Percentiles rank a stretch among this genome's conserved stretches.
phyloP scores from a whole-genome alignment of 2,797 vertebrate genomes.

The Dicrostonyx torquatus region DNA sequence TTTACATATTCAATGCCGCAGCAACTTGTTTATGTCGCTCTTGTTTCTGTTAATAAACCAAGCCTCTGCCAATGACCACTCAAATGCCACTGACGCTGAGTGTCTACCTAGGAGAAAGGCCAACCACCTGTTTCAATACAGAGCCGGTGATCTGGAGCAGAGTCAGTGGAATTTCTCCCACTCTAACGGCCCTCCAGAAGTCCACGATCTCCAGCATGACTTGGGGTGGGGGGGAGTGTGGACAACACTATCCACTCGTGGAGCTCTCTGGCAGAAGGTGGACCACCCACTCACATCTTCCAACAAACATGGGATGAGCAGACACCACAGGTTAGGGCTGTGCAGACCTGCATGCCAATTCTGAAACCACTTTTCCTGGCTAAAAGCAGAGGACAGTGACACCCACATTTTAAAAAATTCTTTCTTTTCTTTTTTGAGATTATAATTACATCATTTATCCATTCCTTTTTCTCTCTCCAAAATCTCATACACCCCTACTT shows the following conservation, averaged over 20 bases:
- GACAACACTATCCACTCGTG: not conserved
- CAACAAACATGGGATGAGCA: not conserved
- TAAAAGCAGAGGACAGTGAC: not conserved
- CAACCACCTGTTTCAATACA: constrained; percentile 14
- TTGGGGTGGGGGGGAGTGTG: not conserved
- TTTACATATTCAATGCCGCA: not conserved
- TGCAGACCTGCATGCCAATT: not conserved
- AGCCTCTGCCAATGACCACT: constrained; percentile 47
- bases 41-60: constrained; percentile 63
- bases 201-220: not conserved
- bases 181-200: not conserved
- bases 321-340: not conserved
- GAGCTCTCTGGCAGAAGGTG: not conserved
- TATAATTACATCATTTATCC: not conserved
- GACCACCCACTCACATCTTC: not conserved
- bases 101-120: not conserved
- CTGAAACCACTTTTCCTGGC: not conserved
- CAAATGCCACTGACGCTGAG: not conserved
- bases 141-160: not conserved
- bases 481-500: not conserved
- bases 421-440: not conserved
- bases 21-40: not conserved
- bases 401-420: not conserved
- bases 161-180: not conserved
- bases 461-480: not conserved